Evolutionary conservation across 1,140 invertebrate genomes (phyloP).

Genomic region (Antheraea pernyi): DNA sequence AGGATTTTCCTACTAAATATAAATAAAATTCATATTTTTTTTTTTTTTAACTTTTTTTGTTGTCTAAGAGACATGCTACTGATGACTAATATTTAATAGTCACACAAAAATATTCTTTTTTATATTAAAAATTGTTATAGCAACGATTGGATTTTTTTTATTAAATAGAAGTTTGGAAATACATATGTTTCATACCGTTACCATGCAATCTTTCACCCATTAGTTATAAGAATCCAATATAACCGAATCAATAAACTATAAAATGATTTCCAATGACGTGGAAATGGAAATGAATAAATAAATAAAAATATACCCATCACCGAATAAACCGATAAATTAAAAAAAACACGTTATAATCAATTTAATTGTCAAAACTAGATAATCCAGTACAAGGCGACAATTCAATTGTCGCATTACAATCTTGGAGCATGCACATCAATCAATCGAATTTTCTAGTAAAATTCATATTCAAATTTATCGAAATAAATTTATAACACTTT

Average conservation of each 20-base stretch:
- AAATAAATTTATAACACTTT: not conserved
- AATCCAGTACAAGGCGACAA: not conserved
- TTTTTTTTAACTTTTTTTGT: no score
- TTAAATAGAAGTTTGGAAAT: no score
- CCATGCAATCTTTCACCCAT: not conserved
- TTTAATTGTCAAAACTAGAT: not conserved
- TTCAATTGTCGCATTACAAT: not conserved
- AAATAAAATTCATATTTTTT: no score
- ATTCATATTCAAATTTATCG: not conserved
- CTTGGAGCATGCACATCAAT: not conserved
- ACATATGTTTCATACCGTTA: not conserved
- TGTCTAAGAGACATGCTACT: no score
- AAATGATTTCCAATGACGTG: constrained; percentile 20
- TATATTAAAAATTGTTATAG: no score
- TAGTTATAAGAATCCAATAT: no score
- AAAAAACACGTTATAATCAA: not conserved
- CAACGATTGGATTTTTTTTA: no score
- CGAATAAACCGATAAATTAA: not conserved
- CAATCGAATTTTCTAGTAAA: not conserved
- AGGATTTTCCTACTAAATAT: no score
- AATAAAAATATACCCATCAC: not conserved
- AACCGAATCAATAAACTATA: not conserved
- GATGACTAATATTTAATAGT: no score
- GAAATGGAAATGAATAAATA: constrained; percentile 30
- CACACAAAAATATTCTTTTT: no score